Conservation (phyloP, 2,888 invertebrate species). For the Saturnia pavonia region DNA sequence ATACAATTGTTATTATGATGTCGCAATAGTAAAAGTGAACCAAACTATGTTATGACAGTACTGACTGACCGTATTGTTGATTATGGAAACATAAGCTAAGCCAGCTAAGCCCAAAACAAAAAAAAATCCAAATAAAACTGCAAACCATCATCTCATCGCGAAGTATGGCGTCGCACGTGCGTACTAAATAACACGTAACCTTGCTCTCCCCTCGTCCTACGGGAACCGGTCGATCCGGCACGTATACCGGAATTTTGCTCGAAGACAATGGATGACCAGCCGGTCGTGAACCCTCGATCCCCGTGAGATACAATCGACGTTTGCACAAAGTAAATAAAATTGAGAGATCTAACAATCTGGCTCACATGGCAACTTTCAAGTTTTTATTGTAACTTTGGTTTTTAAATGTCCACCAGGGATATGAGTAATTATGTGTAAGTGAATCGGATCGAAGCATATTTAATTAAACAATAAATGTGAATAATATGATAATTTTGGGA, state of each 20-base stretch:
- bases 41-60: neutral
- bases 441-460: neutral
- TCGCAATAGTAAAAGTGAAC: neutral
- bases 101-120: neutral
- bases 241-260: constrained; percentile 53
- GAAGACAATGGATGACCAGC: constrained; percentile 52
- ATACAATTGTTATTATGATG: neutral
- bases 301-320: constrained; percentile 28
- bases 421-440: too few species aligned
- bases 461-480: neutral
- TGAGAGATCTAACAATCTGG: constrained; percentile 40
- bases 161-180: constrained; percentile 49
- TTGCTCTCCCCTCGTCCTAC: constrained; percentile 70
- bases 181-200: constrained; percentile 66
- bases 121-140: constrained; percentile 10
- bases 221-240: constrained; percentile 64
- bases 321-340: constrained; percentile 40
- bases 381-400: neutral
- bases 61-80: neutral
- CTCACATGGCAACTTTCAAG: constrained; percentile 14
- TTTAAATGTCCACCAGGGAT: too few species aligned
- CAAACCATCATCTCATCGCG: constrained; percentile 12
- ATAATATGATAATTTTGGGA: neutral
- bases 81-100: neutral
- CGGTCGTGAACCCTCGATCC: constrained; percentile 38